Base-by-base conservation (phyloP, 2,888 invertebrate species). In the Amiota mariae region DNA sequence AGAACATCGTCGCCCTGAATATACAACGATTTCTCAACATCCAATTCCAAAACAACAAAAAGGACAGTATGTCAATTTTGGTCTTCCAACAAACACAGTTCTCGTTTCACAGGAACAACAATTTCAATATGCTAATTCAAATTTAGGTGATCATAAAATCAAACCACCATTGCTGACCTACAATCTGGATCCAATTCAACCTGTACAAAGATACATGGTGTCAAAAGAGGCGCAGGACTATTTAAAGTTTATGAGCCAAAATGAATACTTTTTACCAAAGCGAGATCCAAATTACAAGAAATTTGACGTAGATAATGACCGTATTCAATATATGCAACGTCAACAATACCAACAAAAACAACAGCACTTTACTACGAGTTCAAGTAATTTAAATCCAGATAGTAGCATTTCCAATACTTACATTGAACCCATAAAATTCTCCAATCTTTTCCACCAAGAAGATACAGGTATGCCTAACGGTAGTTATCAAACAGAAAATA, bases 191-290 rank as follows among this genome's bases (percentile, higher is more conserved):
- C 64, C 68, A 8, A 66, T 70, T 56, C 77, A 75, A 66, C 48
- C 71, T 18, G 63, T 64, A 15, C 57, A 72, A 49, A 73, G 79
- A 0, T 64, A 63, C 4, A 67, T 80, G 70, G 64, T 77, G 36
- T 81, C 84, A 9, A 84, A 85, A 18, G 87, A 88, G 70, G 89
- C 89, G 0, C 86, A 88, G 75, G 85, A 86, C 49, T 89, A 89
- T 77, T 78, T 89, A 51, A 82, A 87, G 56, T 89, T 89, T 71
- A 89, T 89, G 89, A 85, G 87, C 75, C 87, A 86, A 36, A 88
- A 86, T 54, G 88, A 88, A 12, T 89, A 89, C 73, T 89, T 89
- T 73, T 71, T 89, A 74, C 89, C 89, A 2, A 87, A 86, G 70
- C 81, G 79, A 15, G 87, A 89, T 57, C 89, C 89, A 15, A 88